These are phyloP conservation scores for Cephalotes varians DNA, from an alignment of 2,888 invertebrate genomes.

Conservation along the genomic window DNA sequence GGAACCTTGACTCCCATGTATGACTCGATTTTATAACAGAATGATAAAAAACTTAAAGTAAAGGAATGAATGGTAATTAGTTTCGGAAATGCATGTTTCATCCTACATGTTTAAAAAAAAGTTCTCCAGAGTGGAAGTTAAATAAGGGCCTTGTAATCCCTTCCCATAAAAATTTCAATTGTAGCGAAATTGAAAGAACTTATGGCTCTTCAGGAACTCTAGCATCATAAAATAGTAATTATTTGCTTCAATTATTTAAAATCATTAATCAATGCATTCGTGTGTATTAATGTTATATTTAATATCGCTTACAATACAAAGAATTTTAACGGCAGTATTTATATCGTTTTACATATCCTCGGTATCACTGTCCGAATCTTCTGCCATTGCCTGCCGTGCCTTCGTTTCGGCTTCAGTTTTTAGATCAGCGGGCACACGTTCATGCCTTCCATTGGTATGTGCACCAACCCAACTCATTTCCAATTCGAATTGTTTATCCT, in stretches of 20 bases:
- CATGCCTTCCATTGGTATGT: slow-evolving; percentile 92
- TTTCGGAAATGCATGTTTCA: background rate
- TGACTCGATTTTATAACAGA: background rate
- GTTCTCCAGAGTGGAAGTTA: background rate
- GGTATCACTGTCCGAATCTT: slow-evolving; percentile 94
- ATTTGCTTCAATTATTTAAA: slow-evolving; percentile 48
- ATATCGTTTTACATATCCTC: slow-evolving; percentile 89
- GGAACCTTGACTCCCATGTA: background rate
- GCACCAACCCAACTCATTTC: slow-evolving; percentile 98
- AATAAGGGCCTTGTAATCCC: background rate
- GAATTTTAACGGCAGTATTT: slow-evolving; percentile 46
- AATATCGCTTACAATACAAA: slow-evolving; percentile 70
- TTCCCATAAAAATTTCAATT: background rate
- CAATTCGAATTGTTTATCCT: slow-evolving; percentile 97
- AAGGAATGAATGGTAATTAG: background rate
- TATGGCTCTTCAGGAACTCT: background rate
- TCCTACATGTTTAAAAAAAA: background rate
- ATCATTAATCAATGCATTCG: slow-evolving; percentile 23
- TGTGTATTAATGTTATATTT: slow-evolving; percentile 57
- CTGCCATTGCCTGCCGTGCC: slow-evolving; percentile 95
- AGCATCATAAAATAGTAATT: slow-evolving; percentile 37
- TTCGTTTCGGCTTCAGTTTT: slow-evolving; percentile 94
- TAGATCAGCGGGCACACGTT: slow-evolving; percentile 92
- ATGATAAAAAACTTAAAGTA: background rate
- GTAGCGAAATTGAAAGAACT: background rate